Percentiles rank a stretch among this genome's conserved stretches.
Conservation (phyloP, 2,888 invertebrate genomes). For the Gymnosoma rotundatum region DNA sequence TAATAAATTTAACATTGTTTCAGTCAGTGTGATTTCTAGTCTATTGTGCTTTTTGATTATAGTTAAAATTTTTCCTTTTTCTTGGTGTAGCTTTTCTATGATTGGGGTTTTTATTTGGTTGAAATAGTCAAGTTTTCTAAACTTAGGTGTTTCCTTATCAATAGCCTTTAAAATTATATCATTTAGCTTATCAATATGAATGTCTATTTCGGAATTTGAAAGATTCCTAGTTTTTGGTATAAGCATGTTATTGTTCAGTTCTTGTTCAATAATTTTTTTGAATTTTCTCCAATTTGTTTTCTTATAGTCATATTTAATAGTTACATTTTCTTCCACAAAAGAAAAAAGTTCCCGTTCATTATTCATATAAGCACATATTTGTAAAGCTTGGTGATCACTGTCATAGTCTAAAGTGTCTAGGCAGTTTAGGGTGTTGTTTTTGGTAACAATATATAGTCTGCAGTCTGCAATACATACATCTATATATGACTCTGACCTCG, state of each 20-base stretch:
- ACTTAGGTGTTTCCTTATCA: not conserved
- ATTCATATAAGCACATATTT: not conserved
- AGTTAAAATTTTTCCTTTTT: not conserved
- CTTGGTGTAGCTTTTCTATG: not conserved
- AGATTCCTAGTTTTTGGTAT: slow-evolving; percentile 10
- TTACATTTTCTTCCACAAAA: not conserved
- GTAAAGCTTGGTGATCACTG: no score
- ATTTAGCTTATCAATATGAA: not conserved
- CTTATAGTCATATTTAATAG: not conserved
- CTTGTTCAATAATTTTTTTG: no score
- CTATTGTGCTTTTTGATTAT: slow-evolving; percentile 1
- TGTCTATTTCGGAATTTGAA: slow-evolving; percentile 8
- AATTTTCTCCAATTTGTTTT: not conserved
- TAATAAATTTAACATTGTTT: not conserved
- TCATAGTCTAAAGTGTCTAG: no score
- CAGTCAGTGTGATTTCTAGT: not conserved
- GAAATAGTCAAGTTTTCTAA: not conserved
- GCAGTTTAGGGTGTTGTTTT: no score
- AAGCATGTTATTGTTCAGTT: no score
- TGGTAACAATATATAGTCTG: no score
- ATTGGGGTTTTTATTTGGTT: not conserved
- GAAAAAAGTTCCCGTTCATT: not conserved
- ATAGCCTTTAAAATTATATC: slow-evolving; percentile 13
- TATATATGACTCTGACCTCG: no score
- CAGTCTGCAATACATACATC: no score